Evolutionary conservation across 2,888 invertebrate genomes (phyloP).

Genomic region (Perithous albicinctus): DNA sequence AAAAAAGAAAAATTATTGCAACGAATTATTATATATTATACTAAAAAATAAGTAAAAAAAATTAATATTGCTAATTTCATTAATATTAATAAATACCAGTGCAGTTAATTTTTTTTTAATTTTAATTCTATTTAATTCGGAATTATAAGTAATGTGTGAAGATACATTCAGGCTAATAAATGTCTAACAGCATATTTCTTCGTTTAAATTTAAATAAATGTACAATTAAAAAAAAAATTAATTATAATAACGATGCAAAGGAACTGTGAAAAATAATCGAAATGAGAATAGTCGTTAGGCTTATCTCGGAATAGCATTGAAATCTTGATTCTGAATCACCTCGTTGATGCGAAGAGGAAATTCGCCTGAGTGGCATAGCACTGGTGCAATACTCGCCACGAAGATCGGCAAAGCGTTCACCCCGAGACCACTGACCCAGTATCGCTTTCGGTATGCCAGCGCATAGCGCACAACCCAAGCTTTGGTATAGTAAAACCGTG

Average conservation of each 20-base stretch:
- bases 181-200: too few species aligned
- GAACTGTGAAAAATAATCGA: not conserved
- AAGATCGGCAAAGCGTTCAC: constrained; percentile 64
- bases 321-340: constrained; percentile 7
- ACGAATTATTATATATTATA: too few species aligned
- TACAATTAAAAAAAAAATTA: too few species aligned
- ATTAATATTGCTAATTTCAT: too few species aligned
- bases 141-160: too few species aligned
- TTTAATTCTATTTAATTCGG: too few species aligned
- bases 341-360: constrained; percentile 3
- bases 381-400: not conserved
- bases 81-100: too few species aligned
- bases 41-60: too few species aligned
- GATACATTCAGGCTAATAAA: too few species aligned
- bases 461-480: not conserved
- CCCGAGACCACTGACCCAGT: constrained; percentile 70
- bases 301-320: not conserved
- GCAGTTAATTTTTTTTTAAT: too few species aligned
- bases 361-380: constrained; percentile 1
- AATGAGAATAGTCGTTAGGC: not conserved
- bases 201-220: too few species aligned
- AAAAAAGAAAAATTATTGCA: too few species aligned
- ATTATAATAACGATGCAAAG: not conserved
- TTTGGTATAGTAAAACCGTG: not conserved
- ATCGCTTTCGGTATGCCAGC: constrained; percentile 40